Evolutionary conservation across 2,113 vertebrate species (phyloP).

Genomic region (Opisthocomus hoazin): DNA sequence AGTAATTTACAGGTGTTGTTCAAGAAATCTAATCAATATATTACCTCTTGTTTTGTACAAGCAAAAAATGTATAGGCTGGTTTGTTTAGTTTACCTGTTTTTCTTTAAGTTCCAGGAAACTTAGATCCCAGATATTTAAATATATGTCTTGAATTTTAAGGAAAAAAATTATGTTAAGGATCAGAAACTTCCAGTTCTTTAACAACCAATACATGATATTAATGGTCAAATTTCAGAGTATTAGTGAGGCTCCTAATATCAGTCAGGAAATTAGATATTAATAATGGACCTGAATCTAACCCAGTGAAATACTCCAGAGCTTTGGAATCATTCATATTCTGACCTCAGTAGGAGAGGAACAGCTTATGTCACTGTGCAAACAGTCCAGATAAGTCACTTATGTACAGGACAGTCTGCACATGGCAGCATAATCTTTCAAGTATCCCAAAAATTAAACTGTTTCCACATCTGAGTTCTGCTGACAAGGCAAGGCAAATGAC

Average conservation of each 20-base stretch:
- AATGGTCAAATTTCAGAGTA: slow-evolving; percentile 44
- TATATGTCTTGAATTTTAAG: slow-evolving; percentile 34
- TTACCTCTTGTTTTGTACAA: slow-evolving; percentile 53
- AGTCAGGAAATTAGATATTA: slow-evolving; percentile 57
- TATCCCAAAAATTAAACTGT: neutral
- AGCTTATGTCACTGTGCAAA: neutral
- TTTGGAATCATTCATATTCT: neutral
- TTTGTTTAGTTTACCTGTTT: slow-evolving; percentile 41
- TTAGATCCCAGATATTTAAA: slow-evolving; percentile 10
- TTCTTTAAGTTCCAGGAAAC: slow-evolving; percentile 43
- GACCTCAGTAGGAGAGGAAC: neutral
- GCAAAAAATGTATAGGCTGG: slow-evolving; percentile 25
- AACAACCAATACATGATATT: slow-evolving; percentile 55
- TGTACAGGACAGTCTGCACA: neutral
- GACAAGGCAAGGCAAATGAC: neutral
- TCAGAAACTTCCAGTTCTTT: slow-evolving; percentile 63
- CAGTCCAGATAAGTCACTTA: neutral
- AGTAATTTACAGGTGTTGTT: slow-evolving; percentile 53
- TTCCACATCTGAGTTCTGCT: neutral
- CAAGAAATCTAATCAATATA: slow-evolving; percentile 53
- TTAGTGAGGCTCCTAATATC: slow-evolving; percentile 48
- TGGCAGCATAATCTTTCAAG: neutral
- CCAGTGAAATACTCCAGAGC: neutral
- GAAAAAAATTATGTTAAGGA: slow-evolving; percentile 40
- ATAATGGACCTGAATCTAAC: slow-evolving; percentile 35